Evolutionary conservation across 2,888 invertebrate genomes (phyloP).

Genomic region (Lithophane leautieri): DNA sequence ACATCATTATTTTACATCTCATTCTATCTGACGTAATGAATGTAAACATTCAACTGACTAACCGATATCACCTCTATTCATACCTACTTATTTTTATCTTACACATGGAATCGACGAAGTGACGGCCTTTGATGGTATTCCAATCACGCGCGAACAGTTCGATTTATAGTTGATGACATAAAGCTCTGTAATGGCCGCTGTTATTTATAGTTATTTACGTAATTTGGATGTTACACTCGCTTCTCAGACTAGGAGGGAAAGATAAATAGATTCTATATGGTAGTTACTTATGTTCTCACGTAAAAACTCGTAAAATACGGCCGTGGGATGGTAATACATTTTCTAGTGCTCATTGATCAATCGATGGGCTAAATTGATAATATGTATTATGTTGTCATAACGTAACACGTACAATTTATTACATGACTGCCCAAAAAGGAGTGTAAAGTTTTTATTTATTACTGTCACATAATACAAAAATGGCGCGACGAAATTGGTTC

Average conservation of each 20-base stretch:
- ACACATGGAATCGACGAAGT: slow-evolving; percentile 8
- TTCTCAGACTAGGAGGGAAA: slow-evolving; percentile 18
- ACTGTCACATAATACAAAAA: not conserved
- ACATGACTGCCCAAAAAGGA: too few species aligned
- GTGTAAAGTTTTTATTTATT: too few species aligned
- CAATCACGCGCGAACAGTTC: slow-evolving; percentile 41
- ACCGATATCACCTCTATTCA: not conserved
- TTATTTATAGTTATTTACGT: slow-evolving; percentile 47
- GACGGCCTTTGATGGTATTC: slow-evolving; percentile 41
- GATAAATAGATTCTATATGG: slow-evolving; percentile 27
- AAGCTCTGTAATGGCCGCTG: slow-evolving; percentile 27
- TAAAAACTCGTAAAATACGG: slow-evolving; percentile 36
- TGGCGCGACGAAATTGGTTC: not conserved
- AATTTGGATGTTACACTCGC: slow-evolving; percentile 32
- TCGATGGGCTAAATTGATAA: not conserved
- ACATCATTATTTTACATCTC: not conserved
- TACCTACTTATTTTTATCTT: slow-evolving; percentile 23
- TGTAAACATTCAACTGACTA: not conserved
- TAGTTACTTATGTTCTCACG: slow-evolving; percentile 40
- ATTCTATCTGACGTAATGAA: not conserved
- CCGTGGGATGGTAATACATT: slow-evolving; percentile 14
- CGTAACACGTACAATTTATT: too few species aligned
- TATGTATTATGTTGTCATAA: not conserved
- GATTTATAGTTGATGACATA: slow-evolving; percentile 51
- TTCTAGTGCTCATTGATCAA: slow-evolving; percentile 6